Conservation (phyloP, 2,113 vertebrate species). For the Maccullochella peelii region DNA sequence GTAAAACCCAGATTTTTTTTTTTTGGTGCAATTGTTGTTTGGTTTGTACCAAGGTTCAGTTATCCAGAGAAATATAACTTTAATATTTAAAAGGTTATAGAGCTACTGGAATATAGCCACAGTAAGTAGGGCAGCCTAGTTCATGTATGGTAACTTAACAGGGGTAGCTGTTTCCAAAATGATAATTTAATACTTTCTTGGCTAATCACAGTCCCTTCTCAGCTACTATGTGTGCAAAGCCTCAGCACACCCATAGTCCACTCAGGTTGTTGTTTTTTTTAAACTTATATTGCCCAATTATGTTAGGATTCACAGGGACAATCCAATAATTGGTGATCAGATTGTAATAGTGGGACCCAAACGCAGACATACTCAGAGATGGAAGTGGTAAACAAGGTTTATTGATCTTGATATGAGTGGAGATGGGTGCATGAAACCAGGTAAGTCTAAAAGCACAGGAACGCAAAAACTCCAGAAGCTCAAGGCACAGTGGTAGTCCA, state of each 20-base stretch:
- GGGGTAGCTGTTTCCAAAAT: background rate
- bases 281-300: background rate
- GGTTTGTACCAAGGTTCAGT: no score
- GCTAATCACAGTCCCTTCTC: background rate
- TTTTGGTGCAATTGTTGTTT: background rate
- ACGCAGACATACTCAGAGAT: no score
- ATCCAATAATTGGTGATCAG: no score
- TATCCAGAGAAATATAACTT: background rate
- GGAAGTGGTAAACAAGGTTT: no score
- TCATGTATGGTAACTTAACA: background rate
- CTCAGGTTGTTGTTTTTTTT: background rate
- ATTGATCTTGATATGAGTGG: no score
- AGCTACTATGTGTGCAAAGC: background rate
- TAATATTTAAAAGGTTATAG: background rate
- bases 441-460: no score
- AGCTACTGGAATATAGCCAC: constrained; percentile 1
- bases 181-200: no score
- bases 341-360: no score
- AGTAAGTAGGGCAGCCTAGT: background rate
- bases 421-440: no score
- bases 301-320: no score
- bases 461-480: no score
- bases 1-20: background rate
- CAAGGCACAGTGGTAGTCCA: no score
- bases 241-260: background rate